Percentiles rank a stretch among this genome's conserved stretches.
Conservation (phyloP, 1,140 invertebrate genomes). For the Trypoxylus dichotomus region DNA sequence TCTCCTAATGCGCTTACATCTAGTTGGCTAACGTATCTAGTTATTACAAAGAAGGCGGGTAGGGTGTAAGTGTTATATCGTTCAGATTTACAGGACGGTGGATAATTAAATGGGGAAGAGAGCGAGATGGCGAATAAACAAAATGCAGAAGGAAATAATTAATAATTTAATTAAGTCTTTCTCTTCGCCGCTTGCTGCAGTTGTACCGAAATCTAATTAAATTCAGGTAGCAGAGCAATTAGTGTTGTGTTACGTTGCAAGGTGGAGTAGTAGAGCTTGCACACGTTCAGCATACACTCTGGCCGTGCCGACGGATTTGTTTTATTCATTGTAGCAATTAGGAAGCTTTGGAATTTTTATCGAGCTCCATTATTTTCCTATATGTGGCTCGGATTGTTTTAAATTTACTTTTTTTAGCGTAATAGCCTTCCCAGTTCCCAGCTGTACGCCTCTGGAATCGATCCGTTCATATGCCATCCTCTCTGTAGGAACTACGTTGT, state of each 20-base stretch:
- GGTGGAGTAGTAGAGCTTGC: not conserved
- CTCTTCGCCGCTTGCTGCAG: not conserved
- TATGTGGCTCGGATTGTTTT: not conserved
- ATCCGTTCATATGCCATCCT: too few relatives aligned
- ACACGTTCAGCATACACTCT: not conserved
- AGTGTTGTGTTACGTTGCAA: not conserved
- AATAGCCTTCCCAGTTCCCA: too few relatives aligned
- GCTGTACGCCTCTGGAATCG: too few relatives aligned
- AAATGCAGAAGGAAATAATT: conserved; percentile 17
- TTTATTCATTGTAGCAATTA: conserved; percentile 7
- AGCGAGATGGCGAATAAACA: not conserved
- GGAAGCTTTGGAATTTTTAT: not conserved
- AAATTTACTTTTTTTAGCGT: not conserved
- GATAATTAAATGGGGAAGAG: not conserved
- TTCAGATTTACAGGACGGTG: not conserved
- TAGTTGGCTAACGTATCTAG: not conserved
- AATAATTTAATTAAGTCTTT: conserved; percentile 22
- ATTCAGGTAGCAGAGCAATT: not conserved
- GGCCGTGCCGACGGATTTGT: not conserved
- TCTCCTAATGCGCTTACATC: too few relatives aligned
- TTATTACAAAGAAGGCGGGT: not conserved
- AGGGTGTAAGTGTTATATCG: not conserved
- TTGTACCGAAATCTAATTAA: conserved; percentile 10
- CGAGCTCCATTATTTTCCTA: not conserved
- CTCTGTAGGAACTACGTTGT: too few relatives aligned